Conservation (phyloP, 2,797 vertebrate genomes). For the Cuniculus paca region DNA sequence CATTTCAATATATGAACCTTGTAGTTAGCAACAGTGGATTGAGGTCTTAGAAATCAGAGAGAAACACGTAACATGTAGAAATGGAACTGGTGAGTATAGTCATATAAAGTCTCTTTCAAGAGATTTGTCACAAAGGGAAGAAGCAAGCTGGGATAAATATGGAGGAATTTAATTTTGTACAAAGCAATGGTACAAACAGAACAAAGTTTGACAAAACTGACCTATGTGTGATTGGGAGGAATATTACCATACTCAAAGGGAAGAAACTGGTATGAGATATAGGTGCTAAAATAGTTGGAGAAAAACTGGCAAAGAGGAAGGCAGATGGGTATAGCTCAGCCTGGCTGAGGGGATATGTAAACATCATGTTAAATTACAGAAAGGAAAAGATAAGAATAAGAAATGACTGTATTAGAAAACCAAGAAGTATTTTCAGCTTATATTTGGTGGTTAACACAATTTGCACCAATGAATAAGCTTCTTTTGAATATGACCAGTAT, state of each 20-base stretch:
- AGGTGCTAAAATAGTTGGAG: neutral
- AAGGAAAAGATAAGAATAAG: conserved; percentile 19
- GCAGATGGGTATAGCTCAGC: neutral
- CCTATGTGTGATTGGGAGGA: neutral
- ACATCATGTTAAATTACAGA: conserved; percentile 4
- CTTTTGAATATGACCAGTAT: neutral
- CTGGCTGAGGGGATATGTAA: neutral
- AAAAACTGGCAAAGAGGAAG: neutral
- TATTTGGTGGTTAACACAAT: conserved; percentile 1
- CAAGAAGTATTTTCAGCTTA: conserved; percentile 27
- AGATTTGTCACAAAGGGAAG: neutral
- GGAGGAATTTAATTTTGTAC: conserved; percentile 13
- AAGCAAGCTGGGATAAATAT: neutral
- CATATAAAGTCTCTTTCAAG: conserved; percentile 34
- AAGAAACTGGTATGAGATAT: neutral
- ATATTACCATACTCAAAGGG: neutral
- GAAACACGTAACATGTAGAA: neutral
- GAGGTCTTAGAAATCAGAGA: neutral
- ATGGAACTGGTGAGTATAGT: neutral
- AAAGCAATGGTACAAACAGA: neutral
- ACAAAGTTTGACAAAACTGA: conserved; percentile 21
- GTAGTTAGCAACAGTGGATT: neutral
- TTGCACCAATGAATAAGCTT: conserved; percentile 18
- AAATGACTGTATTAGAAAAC: neutral
- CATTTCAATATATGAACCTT: neutral